Evolutionary conservation across 2,888 invertebrate species (phyloP).

Genomic region (Lissonota sp.): DNA sequence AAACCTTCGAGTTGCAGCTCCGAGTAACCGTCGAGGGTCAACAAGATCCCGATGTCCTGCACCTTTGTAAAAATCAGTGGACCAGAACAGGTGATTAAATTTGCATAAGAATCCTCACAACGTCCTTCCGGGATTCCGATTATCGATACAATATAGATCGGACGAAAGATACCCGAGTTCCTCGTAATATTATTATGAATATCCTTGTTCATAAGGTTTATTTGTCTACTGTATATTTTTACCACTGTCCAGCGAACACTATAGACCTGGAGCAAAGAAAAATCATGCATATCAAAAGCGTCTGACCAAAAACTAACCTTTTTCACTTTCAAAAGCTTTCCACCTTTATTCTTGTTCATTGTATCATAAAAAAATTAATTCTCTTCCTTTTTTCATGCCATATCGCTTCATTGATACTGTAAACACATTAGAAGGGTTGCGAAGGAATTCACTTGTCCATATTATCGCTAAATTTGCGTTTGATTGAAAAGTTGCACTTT

Average conservation of each 20-base stretch:
- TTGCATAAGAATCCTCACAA: slow-evolving; percentile 10
- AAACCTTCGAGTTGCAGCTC: slow-evolving; percentile 35
- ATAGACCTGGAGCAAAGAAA: not conserved
- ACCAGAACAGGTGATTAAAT: slow-evolving; percentile 19
- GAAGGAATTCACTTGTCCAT: no score
- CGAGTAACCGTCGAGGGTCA: slow-evolving; percentile 43
- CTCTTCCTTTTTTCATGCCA: no score
- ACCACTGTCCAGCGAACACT: no score
- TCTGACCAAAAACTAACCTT: slow-evolving; percentile 18
- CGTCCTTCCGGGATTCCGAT: not conserved
- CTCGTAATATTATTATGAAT: no score
- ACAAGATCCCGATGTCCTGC: slow-evolving; percentile 41
- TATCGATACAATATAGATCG: not conserved
- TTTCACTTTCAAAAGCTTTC: slow-evolving; percentile 12
- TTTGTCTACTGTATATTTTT: no score
- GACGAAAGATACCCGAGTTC: not conserved
- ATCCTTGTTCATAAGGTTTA: no score
- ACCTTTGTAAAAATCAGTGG: slow-evolving; percentile 25
- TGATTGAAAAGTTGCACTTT: no score
- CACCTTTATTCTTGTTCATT: not conserved
- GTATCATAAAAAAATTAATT: no score
- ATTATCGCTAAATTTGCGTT: no score
- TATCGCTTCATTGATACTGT: no score
- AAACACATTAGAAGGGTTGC: no score
- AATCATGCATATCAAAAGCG: not conserved